These are phyloP conservation scores for Lapara coniferarum DNA, from an alignment of 2,888 invertebrate genomes.

Conservation along the genomic window DNA sequence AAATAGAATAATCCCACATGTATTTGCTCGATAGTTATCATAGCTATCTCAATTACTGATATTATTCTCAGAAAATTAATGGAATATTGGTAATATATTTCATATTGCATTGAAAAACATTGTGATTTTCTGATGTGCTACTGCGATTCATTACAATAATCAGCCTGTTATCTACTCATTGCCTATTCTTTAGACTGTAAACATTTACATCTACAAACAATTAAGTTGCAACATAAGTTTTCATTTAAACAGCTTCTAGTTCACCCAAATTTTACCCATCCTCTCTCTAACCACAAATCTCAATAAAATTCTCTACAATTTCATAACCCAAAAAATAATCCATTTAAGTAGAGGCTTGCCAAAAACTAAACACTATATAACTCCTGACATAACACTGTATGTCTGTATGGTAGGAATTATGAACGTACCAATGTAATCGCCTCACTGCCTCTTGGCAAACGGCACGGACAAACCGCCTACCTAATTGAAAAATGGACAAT, in stretches of 20 bases:
- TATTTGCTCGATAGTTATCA: background rate
- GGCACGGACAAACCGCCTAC: slow-evolving; percentile 14
- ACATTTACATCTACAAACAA: too few species aligned
- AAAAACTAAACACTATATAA: slow-evolving; percentile 23
- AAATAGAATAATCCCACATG: background rate
- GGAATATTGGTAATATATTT: too few species aligned
- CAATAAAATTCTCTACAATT: slow-evolving; percentile 1
- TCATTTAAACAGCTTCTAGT: too few species aligned
- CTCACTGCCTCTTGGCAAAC: slow-evolving; percentile 19
- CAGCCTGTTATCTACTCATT: too few species aligned
- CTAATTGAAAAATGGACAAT: slow-evolving; percentile 24
- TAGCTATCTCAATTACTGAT: background rate
- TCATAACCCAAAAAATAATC: slow-evolving; percentile 17
- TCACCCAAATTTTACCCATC: background rate
- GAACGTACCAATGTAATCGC: background rate
- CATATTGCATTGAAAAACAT: too few species aligned
- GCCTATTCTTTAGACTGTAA: too few species aligned
- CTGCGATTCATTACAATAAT: too few species aligned
- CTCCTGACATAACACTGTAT: slow-evolving; percentile 19
- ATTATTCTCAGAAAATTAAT: background rate
- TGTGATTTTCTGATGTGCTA: too few species aligned
- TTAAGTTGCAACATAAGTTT: too few species aligned
- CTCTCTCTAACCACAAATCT: background rate
- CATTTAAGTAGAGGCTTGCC: slow-evolving; percentile 15
- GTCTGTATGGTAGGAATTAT: slow-evolving; percentile 20